Evolutionary conservation across 2,113 vertebrate species (phyloP).

Genomic region (Oryzias melastigma): DNA sequence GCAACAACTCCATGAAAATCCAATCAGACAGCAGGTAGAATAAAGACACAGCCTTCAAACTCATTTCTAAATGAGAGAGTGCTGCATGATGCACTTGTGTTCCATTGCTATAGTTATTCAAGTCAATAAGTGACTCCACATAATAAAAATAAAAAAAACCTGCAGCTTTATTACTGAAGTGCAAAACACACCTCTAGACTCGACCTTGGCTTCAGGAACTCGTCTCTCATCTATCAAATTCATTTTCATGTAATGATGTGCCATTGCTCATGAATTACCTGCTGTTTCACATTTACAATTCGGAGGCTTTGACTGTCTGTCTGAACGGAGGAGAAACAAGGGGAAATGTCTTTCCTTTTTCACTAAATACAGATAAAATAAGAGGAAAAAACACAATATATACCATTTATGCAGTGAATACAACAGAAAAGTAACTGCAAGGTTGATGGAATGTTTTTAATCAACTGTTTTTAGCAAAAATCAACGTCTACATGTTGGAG

Average conservation of each 20-base stretch:
- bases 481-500: too few species aligned
- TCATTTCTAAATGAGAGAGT: slow-evolving; percentile 36
- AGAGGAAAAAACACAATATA: not conserved
- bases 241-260: slow-evolving; percentile 55
- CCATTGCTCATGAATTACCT: slow-evolving; percentile 45
- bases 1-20: slow-evolving; percentile 53
- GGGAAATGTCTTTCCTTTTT: not conserved
- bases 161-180: slow-evolving; percentile 45
- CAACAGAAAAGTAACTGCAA: too few species aligned
- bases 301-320: slow-evolving; percentile 9
- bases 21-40: slow-evolving; percentile 41
- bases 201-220: slow-evolving; percentile 30
- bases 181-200: slow-evolving; percentile 41
- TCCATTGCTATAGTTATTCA: slow-evolving; percentile 40
- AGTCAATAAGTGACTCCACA: slow-evolving; percentile 43
- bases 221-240: slow-evolving; percentile 44
- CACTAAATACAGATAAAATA: not conserved
- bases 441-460: too few species aligned
- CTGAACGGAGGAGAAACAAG: not conserved
- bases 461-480: too few species aligned
- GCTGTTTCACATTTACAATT: slow-evolving; percentile 36
- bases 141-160: slow-evolving; percentile 49
- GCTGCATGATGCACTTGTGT: slow-evolving; percentile 22
- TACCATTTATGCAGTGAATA: too few species aligned
- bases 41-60: slow-evolving; percentile 44